These are phyloP conservation scores for Ceratina calcarata DNA, from an alignment of 1,140 invertebrate species.

Conservation along the genomic window DNA sequence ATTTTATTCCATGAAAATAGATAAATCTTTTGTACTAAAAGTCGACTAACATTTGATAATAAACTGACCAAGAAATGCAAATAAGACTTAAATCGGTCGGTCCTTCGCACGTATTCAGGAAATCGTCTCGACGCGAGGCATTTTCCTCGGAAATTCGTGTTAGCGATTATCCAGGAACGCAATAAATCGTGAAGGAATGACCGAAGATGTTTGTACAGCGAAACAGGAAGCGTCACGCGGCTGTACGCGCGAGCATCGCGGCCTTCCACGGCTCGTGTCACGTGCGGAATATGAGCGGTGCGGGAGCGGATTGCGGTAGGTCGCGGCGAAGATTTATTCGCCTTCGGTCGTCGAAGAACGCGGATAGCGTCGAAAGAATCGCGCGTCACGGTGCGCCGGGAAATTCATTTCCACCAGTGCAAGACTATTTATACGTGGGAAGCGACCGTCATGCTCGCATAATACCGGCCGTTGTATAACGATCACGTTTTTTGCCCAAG, in stretches of 20 bases:
- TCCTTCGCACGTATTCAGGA: too few species aligned
- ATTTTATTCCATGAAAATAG: too few species aligned
- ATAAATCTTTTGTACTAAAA: too few species aligned
- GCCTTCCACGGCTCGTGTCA: slow-evolving; percentile 8
- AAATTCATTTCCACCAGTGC: slow-evolving; percentile 1
- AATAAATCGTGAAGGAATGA: background rate
- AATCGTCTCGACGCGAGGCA: too few species aligned
- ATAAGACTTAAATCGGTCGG: too few species aligned
- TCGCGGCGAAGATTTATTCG: slow-evolving; percentile 6
- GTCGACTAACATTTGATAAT: too few species aligned
- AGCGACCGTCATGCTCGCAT: background rate
- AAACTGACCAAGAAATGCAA: too few species aligned
- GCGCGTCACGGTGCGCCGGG: background rate
- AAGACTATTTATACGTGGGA: slow-evolving; percentile 8
- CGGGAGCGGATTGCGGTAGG: slow-evolving; percentile 15
- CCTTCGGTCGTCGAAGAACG: slow-evolving; percentile 3
- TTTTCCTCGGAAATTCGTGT: background rate
- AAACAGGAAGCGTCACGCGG: slow-evolving; percentile 18
- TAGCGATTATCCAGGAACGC: background rate
- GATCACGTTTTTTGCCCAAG: slow-evolving; percentile 56
- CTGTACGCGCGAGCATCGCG: background rate
- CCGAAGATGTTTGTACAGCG: too few species aligned
- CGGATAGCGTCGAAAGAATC: background rate
- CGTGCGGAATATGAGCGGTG: slow-evolving; percentile 24
- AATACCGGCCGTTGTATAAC: slow-evolving; percentile 56